phyloP scores from a whole-genome alignment of 2,113 vertebrate species.

The Sturnus vulgaris region DNA sequence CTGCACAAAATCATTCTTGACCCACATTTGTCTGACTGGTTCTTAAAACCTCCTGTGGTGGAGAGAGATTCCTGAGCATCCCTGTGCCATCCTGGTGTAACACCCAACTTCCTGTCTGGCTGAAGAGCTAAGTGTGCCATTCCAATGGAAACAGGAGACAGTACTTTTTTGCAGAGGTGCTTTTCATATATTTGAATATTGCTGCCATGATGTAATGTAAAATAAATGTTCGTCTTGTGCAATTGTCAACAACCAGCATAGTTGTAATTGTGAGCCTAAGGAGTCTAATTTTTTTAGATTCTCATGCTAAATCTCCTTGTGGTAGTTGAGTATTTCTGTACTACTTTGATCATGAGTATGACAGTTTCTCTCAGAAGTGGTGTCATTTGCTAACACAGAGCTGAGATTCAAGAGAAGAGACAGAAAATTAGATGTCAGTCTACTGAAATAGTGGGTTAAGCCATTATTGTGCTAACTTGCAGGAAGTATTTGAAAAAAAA shows the following conservation, averaged over 20 bases:
- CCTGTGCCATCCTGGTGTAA: background rate
- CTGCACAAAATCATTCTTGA: background rate
- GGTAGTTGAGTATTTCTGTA: background rate
- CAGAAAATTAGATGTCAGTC: background rate
- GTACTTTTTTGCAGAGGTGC: background rate
- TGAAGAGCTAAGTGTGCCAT: background rate
- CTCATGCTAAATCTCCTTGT: background rate
- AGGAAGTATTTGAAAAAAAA: background rate
- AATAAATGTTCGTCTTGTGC: background rate
- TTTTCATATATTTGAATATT: background rate
- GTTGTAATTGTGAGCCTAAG: background rate
- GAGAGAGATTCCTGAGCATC: background rate
- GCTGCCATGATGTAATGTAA: background rate
- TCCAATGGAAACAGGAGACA: background rate
- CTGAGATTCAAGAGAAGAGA: background rate
- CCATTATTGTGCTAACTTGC: background rate
- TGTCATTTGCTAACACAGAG: background rate
- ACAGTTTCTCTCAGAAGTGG: conserved; percentile 17
- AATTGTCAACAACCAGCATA: background rate
- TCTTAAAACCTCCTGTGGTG: background rate
- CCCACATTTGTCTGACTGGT: background rate
- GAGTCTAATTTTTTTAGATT: background rate
- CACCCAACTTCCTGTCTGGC: rapidly evolving
- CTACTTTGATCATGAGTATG: background rate
- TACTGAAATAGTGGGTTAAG: background rate